Evolutionary conservation across 2,888 invertebrate genomes (phyloP).

Genomic region (Tachina lurida): DNA sequence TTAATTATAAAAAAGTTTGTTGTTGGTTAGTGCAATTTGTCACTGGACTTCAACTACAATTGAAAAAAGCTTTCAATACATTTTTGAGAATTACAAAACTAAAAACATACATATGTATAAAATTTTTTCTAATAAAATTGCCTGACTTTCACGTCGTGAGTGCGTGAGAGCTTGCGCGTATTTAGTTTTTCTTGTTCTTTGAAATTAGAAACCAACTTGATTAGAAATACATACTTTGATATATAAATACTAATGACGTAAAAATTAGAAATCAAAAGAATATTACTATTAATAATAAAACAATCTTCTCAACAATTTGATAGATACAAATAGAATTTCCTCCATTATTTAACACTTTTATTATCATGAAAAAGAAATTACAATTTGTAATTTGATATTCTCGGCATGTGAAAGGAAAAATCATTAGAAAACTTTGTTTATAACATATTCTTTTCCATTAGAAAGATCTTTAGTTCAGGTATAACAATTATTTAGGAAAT

Average conservation of each 20-base stretch:
- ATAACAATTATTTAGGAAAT: constrained; percentile 30
- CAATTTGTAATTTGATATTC: constrained; percentile 56
- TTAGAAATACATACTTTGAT: no score
- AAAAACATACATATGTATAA: no score
- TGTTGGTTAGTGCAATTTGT: no score
- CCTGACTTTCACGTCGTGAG: no score
- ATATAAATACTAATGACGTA: neutral
- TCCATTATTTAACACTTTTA: neutral
- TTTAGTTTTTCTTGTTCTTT: neutral
- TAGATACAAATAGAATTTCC: neutral
- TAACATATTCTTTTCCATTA: neutral
- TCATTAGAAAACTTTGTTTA: constrained; percentile 15
- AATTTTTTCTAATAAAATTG: no score
- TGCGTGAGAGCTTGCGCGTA: neutral
- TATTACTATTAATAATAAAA: neutral
- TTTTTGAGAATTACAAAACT: no score
- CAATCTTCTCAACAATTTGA: neutral
- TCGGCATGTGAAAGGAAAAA: constrained; percentile 22
- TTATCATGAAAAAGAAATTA: constrained; percentile 8
- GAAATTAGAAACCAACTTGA: neutral
- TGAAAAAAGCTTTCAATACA: no score
- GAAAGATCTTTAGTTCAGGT: constrained; percentile 26
- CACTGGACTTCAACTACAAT: no score
- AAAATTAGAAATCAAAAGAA: neutral
- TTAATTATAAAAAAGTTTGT: no score